A percentile compares a stretch with the other conserved stretches of the same genome.
phyloP scores from a whole-genome alignment of 2,113 vertebrate genomes.

The Cephalopholis sonnerati region DNA sequence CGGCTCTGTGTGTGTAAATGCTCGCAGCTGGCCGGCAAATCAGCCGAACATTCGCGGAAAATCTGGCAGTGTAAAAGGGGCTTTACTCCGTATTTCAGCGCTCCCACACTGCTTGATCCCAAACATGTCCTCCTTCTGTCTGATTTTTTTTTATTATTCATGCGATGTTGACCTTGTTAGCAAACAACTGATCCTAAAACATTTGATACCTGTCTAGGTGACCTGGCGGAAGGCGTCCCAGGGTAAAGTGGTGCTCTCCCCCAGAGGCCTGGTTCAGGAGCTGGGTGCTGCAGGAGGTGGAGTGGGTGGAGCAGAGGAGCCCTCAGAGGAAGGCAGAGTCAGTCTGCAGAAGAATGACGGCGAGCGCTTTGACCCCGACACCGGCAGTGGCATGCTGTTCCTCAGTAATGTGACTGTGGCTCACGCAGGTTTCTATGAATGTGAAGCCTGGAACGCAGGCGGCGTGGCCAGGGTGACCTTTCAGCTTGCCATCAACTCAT shows the following conservation, averaged over 20 bases:
- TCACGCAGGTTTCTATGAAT: slow-evolving; percentile 91
- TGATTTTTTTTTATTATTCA: too few relatives aligned
- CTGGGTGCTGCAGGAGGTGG: slow-evolving; percentile 61
- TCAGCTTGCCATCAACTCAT: slow-evolving; percentile 89
- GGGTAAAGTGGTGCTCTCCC: slow-evolving; percentile 77
- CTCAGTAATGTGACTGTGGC: slow-evolving; percentile 91
- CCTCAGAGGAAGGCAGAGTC: slow-evolving; percentile 57
- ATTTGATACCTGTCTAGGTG: slow-evolving; percentile 73
- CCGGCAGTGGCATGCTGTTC: slow-evolving; percentile 91
- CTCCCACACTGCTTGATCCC: too few relatives aligned
- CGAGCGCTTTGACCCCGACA: slow-evolving; percentile 86
- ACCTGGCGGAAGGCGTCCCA: slow-evolving; percentile 90
- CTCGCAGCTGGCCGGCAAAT: too few relatives aligned
- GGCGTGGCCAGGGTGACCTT: slow-evolving; percentile 89
- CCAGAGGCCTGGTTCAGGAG: slow-evolving; percentile 83
- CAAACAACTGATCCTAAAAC: not conserved
- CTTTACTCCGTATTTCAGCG: too few relatives aligned
- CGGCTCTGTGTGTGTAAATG: too few relatives aligned
- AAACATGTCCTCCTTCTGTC: too few relatives aligned
- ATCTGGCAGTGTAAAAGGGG: too few relatives aligned
- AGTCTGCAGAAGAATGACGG: slow-evolving; percentile 66
- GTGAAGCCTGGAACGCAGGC: slow-evolving; percentile 92
- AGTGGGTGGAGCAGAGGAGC: slow-evolving; percentile 53
- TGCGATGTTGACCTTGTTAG: not conserved
- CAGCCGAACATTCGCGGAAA: too few relatives aligned